Percentiles rank a stretch among this genome's conserved stretches.
Evolutionary conservation across 2,888 invertebrate species (phyloP).

Genomic region (Cephus rjabovi): DNA sequence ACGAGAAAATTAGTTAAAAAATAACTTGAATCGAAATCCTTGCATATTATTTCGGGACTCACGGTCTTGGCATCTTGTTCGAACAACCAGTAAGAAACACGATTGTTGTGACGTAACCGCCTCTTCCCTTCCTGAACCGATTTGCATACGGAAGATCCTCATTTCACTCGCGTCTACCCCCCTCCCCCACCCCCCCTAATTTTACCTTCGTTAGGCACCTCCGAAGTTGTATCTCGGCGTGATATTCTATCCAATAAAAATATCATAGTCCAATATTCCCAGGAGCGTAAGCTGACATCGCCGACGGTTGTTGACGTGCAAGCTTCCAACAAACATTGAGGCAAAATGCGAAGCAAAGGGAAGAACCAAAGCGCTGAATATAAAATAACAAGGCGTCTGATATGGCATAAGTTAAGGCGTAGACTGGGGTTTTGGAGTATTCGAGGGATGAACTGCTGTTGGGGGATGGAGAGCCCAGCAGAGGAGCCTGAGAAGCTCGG

Average conservation of each 20-base stretch:
- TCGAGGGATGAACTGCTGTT: background rate
- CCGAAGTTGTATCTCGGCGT: too few relatives aligned
- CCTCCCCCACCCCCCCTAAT: accelerated
- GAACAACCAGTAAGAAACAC: too few relatives aligned
- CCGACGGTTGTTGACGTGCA: background rate
- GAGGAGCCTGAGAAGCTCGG: background rate
- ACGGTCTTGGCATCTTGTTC: too few relatives aligned
- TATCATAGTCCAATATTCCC: background rate
- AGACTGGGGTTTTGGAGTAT: background rate
- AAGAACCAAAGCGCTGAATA: conserved; percentile 10
- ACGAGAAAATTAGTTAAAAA: too few relatives aligned
- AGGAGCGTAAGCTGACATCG: background rate
- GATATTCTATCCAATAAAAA: background rate
- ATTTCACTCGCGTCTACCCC: too few relatives aligned
- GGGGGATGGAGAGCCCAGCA: background rate
- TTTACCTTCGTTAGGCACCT: too few relatives aligned
- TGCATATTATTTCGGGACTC: too few relatives aligned
- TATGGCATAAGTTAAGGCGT: conserved; percentile 17
- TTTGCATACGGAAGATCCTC: too few relatives aligned
- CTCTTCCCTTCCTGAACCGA: too few relatives aligned
- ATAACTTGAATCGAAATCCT: too few relatives aligned
- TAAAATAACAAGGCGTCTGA: conserved; percentile 18
- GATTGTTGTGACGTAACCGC: too few relatives aligned
- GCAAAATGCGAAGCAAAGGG: background rate
- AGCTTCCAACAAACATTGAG: background rate